These are phyloP conservation scores for Napeogenes inachia DNA, from an alignment of 2,888 invertebrate species.

Conservation along the genomic window DNA sequence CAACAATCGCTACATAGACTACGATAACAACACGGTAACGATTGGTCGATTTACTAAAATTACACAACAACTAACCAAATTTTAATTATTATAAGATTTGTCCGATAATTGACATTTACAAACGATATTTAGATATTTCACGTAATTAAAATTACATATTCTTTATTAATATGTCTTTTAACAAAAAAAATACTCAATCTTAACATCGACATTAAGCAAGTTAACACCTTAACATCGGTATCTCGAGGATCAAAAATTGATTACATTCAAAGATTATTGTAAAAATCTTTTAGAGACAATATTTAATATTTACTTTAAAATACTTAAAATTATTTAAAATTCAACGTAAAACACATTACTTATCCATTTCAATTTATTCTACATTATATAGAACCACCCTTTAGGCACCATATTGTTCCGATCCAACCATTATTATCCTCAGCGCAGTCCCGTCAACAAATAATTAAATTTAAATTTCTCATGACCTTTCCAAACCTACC, in stretches of 20 bases:
- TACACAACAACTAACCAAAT: slow-evolving; percentile 45
- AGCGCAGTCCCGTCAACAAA: slow-evolving; percentile 9
- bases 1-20: slow-evolving; percentile 23
- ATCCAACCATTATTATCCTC: slow-evolving; percentile 21
- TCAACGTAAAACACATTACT: no score
- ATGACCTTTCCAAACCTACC: slow-evolving; percentile 6
- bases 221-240: no score
- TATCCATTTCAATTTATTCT: no score
- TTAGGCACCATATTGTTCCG: slow-evolving; percentile 27
- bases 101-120: slow-evolving; percentile 24
- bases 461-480: not conserved
- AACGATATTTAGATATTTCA: not conserved
- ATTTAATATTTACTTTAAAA: no score
- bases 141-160: no score
- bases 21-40: slow-evolving; percentile 54
- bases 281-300: no score
- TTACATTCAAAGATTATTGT: no score
- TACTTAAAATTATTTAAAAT: no score
- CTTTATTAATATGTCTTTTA: no score
- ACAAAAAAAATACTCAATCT: no score
- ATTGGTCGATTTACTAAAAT: slow-evolving; percentile 61
- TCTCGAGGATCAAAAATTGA: no score
- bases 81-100: slow-evolving; percentile 13
- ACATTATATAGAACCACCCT: not conserved
- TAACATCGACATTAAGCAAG: no score